Base-by-base conservation (phyloP, 1,140 invertebrate species). In the Zaprionus lachaisei region DNA sequence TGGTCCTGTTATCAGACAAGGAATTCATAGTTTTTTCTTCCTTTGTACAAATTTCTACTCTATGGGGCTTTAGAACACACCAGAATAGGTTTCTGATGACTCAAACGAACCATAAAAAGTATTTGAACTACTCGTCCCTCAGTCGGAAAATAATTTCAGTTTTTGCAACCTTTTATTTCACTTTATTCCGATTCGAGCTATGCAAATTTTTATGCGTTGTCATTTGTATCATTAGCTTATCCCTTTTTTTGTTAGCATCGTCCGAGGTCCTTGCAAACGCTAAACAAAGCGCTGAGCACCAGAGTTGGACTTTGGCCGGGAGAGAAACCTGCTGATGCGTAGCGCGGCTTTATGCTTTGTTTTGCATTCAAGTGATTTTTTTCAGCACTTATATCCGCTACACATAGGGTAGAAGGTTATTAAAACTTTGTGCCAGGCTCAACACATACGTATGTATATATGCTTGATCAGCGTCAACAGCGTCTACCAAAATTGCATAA, bases 191-290 rank as follows among this genome's bases (percentile, higher is more conserved):
- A 58, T 71, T 37, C 31, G 41, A 61, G 60, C 51, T 83, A 61
- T 49, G 69, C 58, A 60, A 68, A 79, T 60, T 72, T 83, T 77
- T 70, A 67, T 83, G 60, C 76, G 24, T 79, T 75, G 76, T 75
- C 76, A 78, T 83, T 83, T 65, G 63, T 71, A 64, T 66, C 72
- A 79, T 81, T 79, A 81, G 72, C 44, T 56, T 9, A 49, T 69
- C 71, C 66, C 51, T 64, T 75, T 77, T 38, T 61, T 54, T 66
- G 54, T 55, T 2, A 14, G 12, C 7, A 2, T 55, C 17, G 54
- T 4, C 51, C 17, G 31, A 31, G 20, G 6, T 49, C 22, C 22
- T 31, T 54, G 31, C n/a, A 15, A 11, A 58, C 6, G 38, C 54
- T n/a, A 65, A 72, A 73, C 70, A 73, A 72, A 67, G 62, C 44